Evolutionary conservation across 1,140 invertebrate genomes (phyloP), one percentile per base, ranked within the genome.

Genomic region (Plectus sambesii): DNA sequence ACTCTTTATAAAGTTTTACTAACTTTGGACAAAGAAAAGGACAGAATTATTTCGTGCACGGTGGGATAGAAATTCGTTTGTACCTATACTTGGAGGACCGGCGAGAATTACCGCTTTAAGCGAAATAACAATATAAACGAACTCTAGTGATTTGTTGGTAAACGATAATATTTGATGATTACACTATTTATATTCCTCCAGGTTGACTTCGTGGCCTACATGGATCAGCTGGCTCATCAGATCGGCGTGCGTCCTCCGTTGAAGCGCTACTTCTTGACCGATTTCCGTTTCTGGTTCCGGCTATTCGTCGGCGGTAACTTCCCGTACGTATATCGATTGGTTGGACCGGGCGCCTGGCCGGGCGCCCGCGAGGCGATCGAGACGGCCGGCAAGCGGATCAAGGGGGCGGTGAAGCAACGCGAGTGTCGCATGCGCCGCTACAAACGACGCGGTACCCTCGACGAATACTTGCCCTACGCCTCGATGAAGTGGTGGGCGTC

Each of bases 281-380:
- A 60, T 42, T 43, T 56, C 17, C 42, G 33, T 3, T 55, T 61
- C 30, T 46, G 41, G 25, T 38, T 61, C 39, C 50, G 53, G 15
- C 33, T 66, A 24, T 53, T 69, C 5, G 63, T 71, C 51, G 73
- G 72, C 5, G 66, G 73, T 1, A 70, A 67, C 51, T 57, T 69
- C 1, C 69, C 75, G 0, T 76, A 75, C 53, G 75, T 73, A 44
- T 76, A 73, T 56, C 60, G 75, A 37, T 55, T 76, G 22, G 42
- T 37, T 17, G 74, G 74, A 3, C 72, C 72, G 2, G 55, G 69
- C 9, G 40, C 53, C 6, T 76, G 74, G 74, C n/a, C 50, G 1
- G 72, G 69, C 1, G 75, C 75, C 2, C 56, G 69, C 49, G 54
- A 70, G 2, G 64, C 72, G n/a, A 72, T 76, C 30, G 49, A 64